These are phyloP conservation scores for Cerceris ruficornis DNA, from an alignment of 2,888 invertebrate genomes.

Conservation along the genomic window DNA sequence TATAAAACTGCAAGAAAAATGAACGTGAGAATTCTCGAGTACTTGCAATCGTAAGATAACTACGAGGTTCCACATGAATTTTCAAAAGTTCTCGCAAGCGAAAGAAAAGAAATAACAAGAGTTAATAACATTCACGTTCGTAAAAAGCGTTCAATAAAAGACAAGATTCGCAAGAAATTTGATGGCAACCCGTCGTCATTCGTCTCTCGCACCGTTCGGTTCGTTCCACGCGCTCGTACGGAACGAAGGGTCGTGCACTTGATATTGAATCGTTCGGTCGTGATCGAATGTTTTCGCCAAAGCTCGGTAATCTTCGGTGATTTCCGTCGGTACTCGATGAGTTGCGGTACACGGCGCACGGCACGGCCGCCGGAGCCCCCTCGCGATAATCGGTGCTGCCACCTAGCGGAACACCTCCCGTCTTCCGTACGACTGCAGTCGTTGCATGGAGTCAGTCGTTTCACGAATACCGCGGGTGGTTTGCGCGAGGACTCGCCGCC, in stretches of 20 bases:
- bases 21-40: too few species aligned
- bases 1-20: neutral
- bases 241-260: constrained; percentile 72
- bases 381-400: constrained; percentile 70
- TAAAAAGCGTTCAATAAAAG: neutral
- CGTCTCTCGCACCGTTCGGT: constrained; percentile 8
- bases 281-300: constrained; percentile 49
- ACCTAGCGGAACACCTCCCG: constrained; percentile 68
- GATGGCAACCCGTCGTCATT: constrained; percentile 23
- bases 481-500: constrained; percentile 65
- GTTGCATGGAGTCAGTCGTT: constrained; percentile 79
- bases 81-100: neutral
- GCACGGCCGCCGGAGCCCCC: constrained; percentile 72
- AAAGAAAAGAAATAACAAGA: neutral
- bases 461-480: constrained; percentile 76
- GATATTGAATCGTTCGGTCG: constrained; percentile 72
- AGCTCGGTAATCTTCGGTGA: constrained; percentile 54
- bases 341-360: constrained; percentile 59
- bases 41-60: too few species aligned
- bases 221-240: constrained; percentile 17
- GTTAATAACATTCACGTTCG: too few species aligned
- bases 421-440: constrained; percentile 71
- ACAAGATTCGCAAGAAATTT: constrained; percentile 27
- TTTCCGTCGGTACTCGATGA: constrained; percentile 58
- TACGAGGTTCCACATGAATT: too few species aligned